Percentiles rank a stretch among this genome's conserved stretches.
These are phyloP conservation scores for Brachionus rubens DNA, from an alignment of 1,140 invertebrate genomes.

Conservation along the genomic window DNA sequence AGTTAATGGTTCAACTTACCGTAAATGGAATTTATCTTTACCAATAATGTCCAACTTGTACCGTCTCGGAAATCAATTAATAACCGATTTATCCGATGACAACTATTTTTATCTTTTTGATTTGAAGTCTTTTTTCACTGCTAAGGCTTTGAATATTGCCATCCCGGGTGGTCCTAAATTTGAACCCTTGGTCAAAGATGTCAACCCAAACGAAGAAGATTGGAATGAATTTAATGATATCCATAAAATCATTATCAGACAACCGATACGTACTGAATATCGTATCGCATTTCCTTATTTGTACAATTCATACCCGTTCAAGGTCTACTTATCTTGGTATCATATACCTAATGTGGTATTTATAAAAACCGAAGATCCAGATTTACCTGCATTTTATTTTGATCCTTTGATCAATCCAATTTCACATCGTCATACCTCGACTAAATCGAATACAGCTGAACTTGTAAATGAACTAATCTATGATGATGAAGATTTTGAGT, in stretches of 20 bases:
- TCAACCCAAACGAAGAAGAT: conserved; percentile 94
- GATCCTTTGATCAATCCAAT: conserved; percentile 99
- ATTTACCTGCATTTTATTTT: conserved; percentile 98
- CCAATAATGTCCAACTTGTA: conserved; percentile 97
- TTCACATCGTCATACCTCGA: conserved; percentile 84
- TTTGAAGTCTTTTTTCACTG: conserved; percentile 98
- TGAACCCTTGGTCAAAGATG: conserved; percentile 96
- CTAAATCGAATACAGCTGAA: conserved; percentile 57
- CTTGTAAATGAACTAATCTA: not conserved
- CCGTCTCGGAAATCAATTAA: conserved; percentile 90
- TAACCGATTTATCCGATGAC: conserved; percentile 95
- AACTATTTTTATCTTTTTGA: conserved; percentile 99
- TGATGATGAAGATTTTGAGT: conserved; percentile 83
- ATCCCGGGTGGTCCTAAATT: conserved; percentile 99
- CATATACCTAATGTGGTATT: conserved; percentile 98
- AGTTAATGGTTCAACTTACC: conserved; percentile 94
- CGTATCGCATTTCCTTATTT: conserved; percentile 98
- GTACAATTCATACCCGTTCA: conserved; percentile 94
- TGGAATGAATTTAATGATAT: conserved; percentile 99
- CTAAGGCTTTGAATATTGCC: conserved; percentile 99
- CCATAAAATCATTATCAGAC: conserved; percentile 98
- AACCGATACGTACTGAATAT: conserved; percentile 97
- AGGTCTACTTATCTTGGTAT: conserved; percentile 82
- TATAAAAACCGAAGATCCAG: conserved; percentile 99
- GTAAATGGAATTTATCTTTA: conserved; percentile 87